These are phyloP conservation scores for Ametastegia equiseti DNA, from an alignment of 2,888 invertebrate species.

Conservation along the genomic window DNA sequence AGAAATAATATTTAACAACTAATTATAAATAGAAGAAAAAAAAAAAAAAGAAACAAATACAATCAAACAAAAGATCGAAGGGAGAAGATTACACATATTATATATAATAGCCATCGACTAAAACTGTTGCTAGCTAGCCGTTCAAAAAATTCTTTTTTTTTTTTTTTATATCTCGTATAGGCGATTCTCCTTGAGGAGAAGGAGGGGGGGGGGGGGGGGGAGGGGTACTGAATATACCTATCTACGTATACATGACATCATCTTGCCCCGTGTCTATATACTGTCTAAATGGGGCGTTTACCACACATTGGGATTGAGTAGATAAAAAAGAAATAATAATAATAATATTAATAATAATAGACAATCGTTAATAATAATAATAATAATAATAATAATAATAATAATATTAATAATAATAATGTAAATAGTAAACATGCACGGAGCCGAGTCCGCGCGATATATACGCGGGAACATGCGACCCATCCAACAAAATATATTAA, in stretches of 20 bases:
- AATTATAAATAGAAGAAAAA: neutral
- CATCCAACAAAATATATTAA: conserved; percentile 72
- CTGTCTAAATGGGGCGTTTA: neutral
- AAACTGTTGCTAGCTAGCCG: conserved; percentile 38
- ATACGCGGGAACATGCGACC: conserved; percentile 37
- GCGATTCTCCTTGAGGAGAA: neutral
- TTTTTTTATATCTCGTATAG: neutral
- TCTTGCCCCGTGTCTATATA: neutral
- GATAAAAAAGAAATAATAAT: conserved; percentile 52
- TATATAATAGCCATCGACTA: conserved; percentile 13
- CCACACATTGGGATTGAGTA: conserved; percentile 27
- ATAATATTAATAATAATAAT: conserved; percentile 66
- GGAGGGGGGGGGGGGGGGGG: too few relatives aligned
- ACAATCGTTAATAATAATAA: conserved; percentile 56
- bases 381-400: conserved; percentile 55
- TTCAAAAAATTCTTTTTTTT: neutral
- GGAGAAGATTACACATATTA: too few relatives aligned
- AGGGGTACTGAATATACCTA: neutral
- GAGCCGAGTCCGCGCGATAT: conserved; percentile 57
- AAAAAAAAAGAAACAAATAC: neutral
- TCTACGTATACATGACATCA: neutral
- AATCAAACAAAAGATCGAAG: neutral
- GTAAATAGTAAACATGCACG: conserved; percentile 72
- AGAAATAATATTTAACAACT: neutral
- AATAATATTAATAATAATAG: conserved; percentile 56